phyloP scores from a whole-genome alignment of 2,888 invertebrate species.

The Drosophila nigritarsus region DNA sequence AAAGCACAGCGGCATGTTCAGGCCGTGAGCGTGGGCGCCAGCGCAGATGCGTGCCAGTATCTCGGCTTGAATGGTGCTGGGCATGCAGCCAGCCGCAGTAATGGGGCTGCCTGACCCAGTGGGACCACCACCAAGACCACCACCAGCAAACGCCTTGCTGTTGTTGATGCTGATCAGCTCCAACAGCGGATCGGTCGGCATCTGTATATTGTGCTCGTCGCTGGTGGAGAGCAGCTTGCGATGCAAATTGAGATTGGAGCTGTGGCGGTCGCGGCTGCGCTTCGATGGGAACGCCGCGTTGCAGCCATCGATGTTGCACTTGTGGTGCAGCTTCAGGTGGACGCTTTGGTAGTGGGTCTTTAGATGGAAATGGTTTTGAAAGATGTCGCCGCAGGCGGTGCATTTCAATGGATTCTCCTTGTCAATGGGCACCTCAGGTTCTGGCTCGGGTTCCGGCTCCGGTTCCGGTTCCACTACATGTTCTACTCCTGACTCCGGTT shows the following conservation, averaged over 20 bases:
- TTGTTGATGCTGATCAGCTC: slow-evolving; percentile 76
- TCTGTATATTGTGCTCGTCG: slow-evolving; percentile 71
- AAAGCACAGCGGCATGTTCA: slow-evolving; percentile 87
- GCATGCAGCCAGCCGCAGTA: slow-evolving; percentile 52
- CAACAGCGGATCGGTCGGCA: slow-evolving; percentile 64
- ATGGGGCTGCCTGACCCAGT: slow-evolving; percentile 1
- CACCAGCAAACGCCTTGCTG: slow-evolving; percentile 46
- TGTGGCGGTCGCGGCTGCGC: slow-evolving; percentile 95
- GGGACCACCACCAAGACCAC: slow-evolving; percentile 2
- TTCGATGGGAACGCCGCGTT: slow-evolving; percentile 97
- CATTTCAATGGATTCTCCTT: slow-evolving; percentile 96
- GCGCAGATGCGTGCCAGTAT: slow-evolving; percentile 92
- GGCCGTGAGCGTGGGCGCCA: slow-evolving; percentile 86
- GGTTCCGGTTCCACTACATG: slow-evolving; percentile 34
- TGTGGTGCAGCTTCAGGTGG: slow-evolving; percentile 97
- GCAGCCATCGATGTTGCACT: slow-evolving; percentile 97
- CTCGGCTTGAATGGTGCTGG: slow-evolving; percentile 91
- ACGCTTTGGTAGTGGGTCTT: slow-evolving; percentile 98
- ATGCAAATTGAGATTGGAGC: slow-evolving; percentile 95
- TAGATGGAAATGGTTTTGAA: slow-evolving; percentile 96
- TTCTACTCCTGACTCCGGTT: slow-evolving; percentile 35
- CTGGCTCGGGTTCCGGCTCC: slow-evolving; percentile 74
- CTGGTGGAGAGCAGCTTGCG: slow-evolving; percentile 92
- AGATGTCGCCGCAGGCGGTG: slow-evolving; percentile 95
- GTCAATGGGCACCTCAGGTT: slow-evolving; percentile 94